Conservation (phyloP, 2,113 vertebrate genomes). For the Sylvilagus bachmani region DNA sequence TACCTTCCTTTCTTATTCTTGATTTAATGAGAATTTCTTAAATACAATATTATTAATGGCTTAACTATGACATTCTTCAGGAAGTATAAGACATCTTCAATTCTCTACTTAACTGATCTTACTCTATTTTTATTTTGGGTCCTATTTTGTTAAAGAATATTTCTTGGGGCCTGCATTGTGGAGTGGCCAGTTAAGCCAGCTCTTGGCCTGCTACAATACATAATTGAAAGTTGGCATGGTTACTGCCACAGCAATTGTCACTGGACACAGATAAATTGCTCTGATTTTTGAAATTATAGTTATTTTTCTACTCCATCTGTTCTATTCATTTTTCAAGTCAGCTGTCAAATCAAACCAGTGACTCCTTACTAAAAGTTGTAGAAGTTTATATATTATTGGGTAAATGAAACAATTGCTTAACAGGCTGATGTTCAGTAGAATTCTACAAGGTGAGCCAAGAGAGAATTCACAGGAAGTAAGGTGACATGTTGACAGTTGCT, state of each 20-base stretch:
- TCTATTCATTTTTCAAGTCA: slow-evolving; percentile 73
- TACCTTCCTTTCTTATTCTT: background rate
- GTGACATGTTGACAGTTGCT: background rate
- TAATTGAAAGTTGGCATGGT: slow-evolving; percentile 74
- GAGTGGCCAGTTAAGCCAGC: no score
- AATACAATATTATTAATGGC: background rate
- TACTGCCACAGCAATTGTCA: slow-evolving; percentile 57
- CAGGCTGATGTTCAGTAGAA: background rate
- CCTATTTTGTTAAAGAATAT: background rate
- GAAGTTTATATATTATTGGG: slow-evolving; percentile 37
- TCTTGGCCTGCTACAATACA: background rate
- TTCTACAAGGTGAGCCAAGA: slow-evolving; percentile 3
- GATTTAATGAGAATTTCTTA: background rate
- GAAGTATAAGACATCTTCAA: background rate
- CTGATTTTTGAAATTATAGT: slow-evolving; percentile 79
- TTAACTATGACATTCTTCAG: background rate
- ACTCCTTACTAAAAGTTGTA: slow-evolving; percentile 50
- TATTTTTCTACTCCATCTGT: slow-evolving; percentile 74
- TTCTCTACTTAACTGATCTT: background rate
- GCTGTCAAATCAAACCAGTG: slow-evolving; percentile 64
- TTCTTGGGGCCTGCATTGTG: background rate
- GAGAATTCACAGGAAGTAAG: slow-evolving; percentile 32
- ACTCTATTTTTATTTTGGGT: background rate
- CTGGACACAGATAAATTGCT: slow-evolving; percentile 65
- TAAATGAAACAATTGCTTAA: slow-evolving; percentile 52